A percentile compares a stretch with the other conserved stretches of the same genome.
These are phyloP conservation scores for Andrena bicolor DNA, from an alignment of 2,888 invertebrate genomes.

Conservation along the genomic window DNA sequence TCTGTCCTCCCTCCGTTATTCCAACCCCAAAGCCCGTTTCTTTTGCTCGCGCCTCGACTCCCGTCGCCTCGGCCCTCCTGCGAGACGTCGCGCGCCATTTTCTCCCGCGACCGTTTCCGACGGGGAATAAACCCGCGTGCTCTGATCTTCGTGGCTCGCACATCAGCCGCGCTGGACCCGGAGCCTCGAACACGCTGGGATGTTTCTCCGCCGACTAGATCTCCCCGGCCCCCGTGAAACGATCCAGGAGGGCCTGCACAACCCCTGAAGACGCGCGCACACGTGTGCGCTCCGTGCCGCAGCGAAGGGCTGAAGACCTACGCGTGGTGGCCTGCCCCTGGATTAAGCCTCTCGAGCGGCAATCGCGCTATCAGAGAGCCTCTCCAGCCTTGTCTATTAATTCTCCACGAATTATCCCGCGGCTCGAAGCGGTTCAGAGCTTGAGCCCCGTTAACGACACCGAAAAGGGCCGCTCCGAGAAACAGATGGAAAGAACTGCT, in stretches of 20 bases:
- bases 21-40: conserved; percentile 6
- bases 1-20: conserved; percentile 13
- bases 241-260: conserved; percentile 76
- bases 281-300: conserved; percentile 51
- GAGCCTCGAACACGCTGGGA: too few relatives aligned
- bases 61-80: conserved; percentile 28
- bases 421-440: neutral
- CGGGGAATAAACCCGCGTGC: neutral
- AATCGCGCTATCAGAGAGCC: too few relatives aligned
- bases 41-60: conserved; percentile 30
- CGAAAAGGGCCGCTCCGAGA: neutral
- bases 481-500: conserved; percentile 17
- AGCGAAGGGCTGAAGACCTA: neutral
- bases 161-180: too few relatives aligned
- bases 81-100: conserved; percentile 13
- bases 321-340: neutral
- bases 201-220: neutral
- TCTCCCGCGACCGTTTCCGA: neutral
- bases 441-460: neutral
- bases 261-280: conserved; percentile 65
- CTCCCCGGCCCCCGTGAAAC: conserved; percentile 30
- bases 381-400: neutral
- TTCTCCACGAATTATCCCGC: neutral
- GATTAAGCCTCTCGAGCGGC: neutral
- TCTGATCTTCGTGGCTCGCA: too few relatives aligned